phyloP scores from a whole-genome alignment of 2,113 vertebrate genomes.

The Pyxicephalus adspersus region DNA sequence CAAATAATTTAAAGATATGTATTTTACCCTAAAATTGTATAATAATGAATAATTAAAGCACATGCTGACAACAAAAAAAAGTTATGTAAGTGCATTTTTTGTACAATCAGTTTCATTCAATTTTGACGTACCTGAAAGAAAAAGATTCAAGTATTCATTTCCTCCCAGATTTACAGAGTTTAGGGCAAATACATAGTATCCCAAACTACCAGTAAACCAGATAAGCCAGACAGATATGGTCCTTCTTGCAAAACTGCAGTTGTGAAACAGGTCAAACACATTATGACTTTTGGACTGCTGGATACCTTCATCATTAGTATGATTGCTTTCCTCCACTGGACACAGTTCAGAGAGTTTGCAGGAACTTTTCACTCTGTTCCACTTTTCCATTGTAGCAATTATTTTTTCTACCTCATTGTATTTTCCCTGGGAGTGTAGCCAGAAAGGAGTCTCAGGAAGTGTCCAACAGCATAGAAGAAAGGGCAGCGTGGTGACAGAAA shows the following conservation, averaged over 20 bases:
- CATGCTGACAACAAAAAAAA: too few relatives aligned
- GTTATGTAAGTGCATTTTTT: too few relatives aligned
- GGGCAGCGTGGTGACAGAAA: conserved; percentile 82
- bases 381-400: conserved; percentile 79
- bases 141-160: conserved; percentile 89
- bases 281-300: conserved; percentile 73
- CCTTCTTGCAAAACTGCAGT: conserved; percentile 79
- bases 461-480: conserved; percentile 91
- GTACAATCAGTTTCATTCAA: too few relatives aligned
- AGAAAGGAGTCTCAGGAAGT: conserved; percentile 93
- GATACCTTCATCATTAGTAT: conserved; percentile 45
- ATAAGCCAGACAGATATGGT: conserved; percentile 89
- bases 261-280: conserved; percentile 84
- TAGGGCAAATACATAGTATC: conserved; percentile 90
- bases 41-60: too few relatives aligned
- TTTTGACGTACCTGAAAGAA: conserved; percentile 81
- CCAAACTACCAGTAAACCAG: conserved; percentile 92
- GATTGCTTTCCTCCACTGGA: conserved; percentile 63
- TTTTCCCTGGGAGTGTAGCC: conserved; percentile 83
- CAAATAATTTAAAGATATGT: too few relatives aligned
- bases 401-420: conserved; percentile 80
- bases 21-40: too few relatives aligned
- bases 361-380: conserved; percentile 74
- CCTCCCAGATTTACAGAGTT: conserved; percentile 86
- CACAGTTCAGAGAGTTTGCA: conserved; percentile 80